Base-by-base conservation (phyloP, 2,113 vertebrate species). In the Sardina pilchardus region DNA sequence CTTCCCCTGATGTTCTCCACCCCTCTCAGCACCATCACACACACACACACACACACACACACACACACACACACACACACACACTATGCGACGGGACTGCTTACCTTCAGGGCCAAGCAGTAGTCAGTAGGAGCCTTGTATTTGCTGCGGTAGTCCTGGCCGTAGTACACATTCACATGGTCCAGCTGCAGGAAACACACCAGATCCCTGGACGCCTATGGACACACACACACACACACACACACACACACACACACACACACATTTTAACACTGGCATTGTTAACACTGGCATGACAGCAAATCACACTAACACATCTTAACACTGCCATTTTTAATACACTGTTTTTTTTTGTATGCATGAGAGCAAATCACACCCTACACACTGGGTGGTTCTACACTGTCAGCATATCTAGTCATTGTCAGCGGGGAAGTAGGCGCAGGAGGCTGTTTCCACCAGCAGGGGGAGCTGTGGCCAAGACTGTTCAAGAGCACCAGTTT, bases 41-140 rank as follows among this genome's bases (percentile, higher is more conserved):
- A 81, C 81, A 81, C 39, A 42, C 39, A 42, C 39, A 42, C 39
- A 42, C 39, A 39, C 78, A 81, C 78, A 81, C 67, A 26, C 67
- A 26, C 67, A 26, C 67, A 4, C 67, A 21, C 36, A 24, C 44
- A 36, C 24, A 75, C 59, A 47, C 39, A 39, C 39, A 39, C 39
- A 39, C 39, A 4, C 39, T 39, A 42, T 42, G 2, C 39, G 39
- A 4, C 4, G 39, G 39, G 63, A 26, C 26, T 78, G 36, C 34
- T 48, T 94, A 98, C 98, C 97, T 99, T 99, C 6, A 99, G 95
- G 16, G 96, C 97, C 80, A 99, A 93, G 87, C 98, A 99, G 83
- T 98, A 99, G 94, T 99, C 98, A 6, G 97, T 98, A 1, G 98
- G 98, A 56, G 98, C 97, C 93, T 97, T 99, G 93, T 99, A 99